These are phyloP conservation scores for Amblyteles armatorius DNA, from an alignment of 2,888 invertebrate genomes.

Conservation along the genomic window DNA sequence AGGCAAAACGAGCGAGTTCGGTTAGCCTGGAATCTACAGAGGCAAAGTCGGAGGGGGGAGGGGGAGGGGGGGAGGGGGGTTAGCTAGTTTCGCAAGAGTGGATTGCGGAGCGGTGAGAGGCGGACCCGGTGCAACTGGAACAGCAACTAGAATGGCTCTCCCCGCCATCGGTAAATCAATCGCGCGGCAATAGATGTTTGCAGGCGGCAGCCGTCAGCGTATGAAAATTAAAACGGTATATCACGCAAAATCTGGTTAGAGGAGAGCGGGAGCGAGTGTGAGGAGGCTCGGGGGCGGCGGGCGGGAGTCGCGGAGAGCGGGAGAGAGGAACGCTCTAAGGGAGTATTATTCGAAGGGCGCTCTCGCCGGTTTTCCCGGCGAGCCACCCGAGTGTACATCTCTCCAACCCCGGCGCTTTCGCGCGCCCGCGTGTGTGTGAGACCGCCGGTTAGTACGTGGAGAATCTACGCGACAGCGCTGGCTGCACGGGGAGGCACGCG, in stretches of 20 bases:
- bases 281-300: constrained; percentile 34
- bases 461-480: constrained; percentile 53
- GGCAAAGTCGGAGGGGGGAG: constrained; percentile 28
- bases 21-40: background rate
- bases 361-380: constrained; percentile 48
- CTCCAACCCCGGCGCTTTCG: constrained; percentile 24
- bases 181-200: constrained; percentile 76
- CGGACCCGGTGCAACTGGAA: constrained; percentile 39
- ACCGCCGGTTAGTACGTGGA: constrained; percentile 37
- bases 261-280: constrained; percentile 16
- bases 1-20: background rate
- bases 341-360: constrained; percentile 73
- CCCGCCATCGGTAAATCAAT: constrained; percentile 77
- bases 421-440: constrained; percentile 35
- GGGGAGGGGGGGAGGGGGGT: constrained; percentile 37
- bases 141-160: constrained; percentile 65
- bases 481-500: constrained; percentile 37
- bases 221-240: constrained; percentile 76
- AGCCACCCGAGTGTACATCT: constrained; percentile 14
- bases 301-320: constrained; percentile 14
- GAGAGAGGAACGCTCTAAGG: constrained; percentile 72
- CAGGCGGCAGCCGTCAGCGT: constrained; percentile 69
- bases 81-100: constrained; percentile 64
- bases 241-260: constrained; percentile 71
- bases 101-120: constrained; percentile 30